These are phyloP conservation scores for Leptobrachium leishanense DNA, from an alignment of 2,113 vertebrate genomes.

Conservation along the genomic window DNA sequence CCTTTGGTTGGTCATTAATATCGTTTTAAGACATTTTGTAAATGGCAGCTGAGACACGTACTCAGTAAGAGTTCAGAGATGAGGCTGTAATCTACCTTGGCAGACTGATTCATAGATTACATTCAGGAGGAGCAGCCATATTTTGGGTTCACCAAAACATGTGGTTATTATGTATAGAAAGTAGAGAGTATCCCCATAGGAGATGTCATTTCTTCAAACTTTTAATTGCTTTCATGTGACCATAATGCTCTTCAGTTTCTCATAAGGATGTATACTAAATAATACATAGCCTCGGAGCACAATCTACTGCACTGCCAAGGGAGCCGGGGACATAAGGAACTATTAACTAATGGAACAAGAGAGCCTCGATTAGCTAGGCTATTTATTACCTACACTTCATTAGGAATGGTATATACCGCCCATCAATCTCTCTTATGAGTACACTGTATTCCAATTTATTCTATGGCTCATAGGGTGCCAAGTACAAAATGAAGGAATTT, in stretches of 20 bases:
- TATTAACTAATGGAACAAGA: conserved; percentile 3
- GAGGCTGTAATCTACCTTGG: neutral
- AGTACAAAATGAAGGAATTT: neutral
- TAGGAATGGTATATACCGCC: neutral
- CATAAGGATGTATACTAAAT: conserved; percentile 7
- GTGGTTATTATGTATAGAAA: neutral
- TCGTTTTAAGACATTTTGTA: neutral
- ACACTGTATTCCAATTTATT: neutral
- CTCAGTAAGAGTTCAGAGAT: neutral
- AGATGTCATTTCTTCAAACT: neutral
- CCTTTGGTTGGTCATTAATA: neutral
- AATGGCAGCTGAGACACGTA: neutral
- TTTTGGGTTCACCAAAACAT: conserved; percentile 4
- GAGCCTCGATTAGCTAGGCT: neutral
- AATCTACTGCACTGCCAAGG: neutral
- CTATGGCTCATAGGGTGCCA: neutral
- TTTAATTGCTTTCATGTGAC: neutral
- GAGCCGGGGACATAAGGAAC: neutral
- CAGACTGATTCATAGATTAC: neutral
- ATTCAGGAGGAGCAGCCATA: neutral
- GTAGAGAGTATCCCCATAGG: neutral
- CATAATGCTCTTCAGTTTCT: conserved; percentile 5
- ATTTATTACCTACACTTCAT: neutral
- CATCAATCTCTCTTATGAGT: neutral
- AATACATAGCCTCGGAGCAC: neutral